Base-by-base conservation (phyloP, 2,888 invertebrate species). In the Epistrophe eligans region DNA sequence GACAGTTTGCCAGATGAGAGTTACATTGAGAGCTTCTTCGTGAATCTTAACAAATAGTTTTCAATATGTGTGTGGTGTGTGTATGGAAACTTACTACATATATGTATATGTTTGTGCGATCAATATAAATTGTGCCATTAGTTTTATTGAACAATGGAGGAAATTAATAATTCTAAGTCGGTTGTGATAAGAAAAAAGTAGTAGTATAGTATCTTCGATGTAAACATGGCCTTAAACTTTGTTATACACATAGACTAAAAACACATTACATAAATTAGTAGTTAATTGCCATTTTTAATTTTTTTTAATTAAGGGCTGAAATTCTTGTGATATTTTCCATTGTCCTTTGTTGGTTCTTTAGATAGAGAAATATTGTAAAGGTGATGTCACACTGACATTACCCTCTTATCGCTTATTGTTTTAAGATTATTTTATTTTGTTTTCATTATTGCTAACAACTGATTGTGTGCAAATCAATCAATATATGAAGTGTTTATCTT, bases 1-100 rank as follows among this genome's bases (percentile, higher is more conserved):
- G 92, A 92, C 79, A 79, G 60, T 35, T 0, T 88, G 70, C 88
- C 84, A 32, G 88, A 88, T 24, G 88, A 88, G 58, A 80, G 60
- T 40, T 84, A 84, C 84, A 88, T 88, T 13, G 88, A 88, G 45
- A 84, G 70, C 66, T 72, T 88, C 77, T 84, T 88, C 17, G 67
- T 48, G 28, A 88, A 88, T 24, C 66, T 88, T 3, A 88, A 79
- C 50, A 83, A 87, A 60, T 85, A 71, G 28, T 24, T 24, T 15
- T 57, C 15, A n/a, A 9, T 24, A 10, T 13, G 15, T n/a, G 4
- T 50, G 3, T 71, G 4, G 55, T 62, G 24, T 24, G 3, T 24
- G 3, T 57, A 17, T 52, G 55, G 19, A 52, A 19, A 28, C n/a
- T 58, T 43, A 24, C 2, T 24, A 24, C 24, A 24, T 24, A 24